Base-by-base conservation (phyloP, 1,140 invertebrate genomes). In the Drosophila orena region DNA sequence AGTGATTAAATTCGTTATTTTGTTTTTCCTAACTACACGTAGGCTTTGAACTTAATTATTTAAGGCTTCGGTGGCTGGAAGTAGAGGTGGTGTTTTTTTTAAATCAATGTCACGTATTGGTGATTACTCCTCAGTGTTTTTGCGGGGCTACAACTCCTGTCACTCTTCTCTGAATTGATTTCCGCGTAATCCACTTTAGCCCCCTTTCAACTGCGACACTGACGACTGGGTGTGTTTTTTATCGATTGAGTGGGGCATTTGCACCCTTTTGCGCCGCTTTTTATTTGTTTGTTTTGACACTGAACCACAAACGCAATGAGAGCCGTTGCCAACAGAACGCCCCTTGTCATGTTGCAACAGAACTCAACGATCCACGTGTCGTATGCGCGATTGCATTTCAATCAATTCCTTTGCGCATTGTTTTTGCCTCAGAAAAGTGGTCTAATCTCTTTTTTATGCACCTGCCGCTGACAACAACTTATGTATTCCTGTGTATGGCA, bases 211-310 rank as follows among this genome's bases (percentile, higher is more conserved):
- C 20, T 38, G 42, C 42, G 4, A 10, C 71, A 20, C 60, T 57
- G 56, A 1, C 43, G 56, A 1, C 43, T 60, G 35, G 38, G 58
- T 65, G 58, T 79, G 40, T 75, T 43, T 53, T 81, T 88, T 76
- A 86, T 86, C 66, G 81, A 86, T 86, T 85, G 52, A 54, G 52
- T n/a, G n/a, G n/a, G n/a, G 10, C 24, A 17, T n/a, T 34, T 17
- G 47, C 11, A 17, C 47, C 59, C 53, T 68, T 50, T 30, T 30
- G 30, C 30, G 30, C 74, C 59, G 57, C 64, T 57, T 54, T 10
- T 38, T 50, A 44, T 47, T 43, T 55, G 70, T 79, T 79, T 77
- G 79, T 62, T 68, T 77, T 74, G 57, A 59, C 68, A 66, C 55
- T 73, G 54, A 83, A 83, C 56, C 50, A 66, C 60, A 53, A 53